A percentile compares a stretch with the other conserved stretches of the same genome.
These are phyloP conservation scores for Orthosia gothica DNA, from an alignment of 2,888 invertebrate genomes.

Conservation along the genomic window DNA sequence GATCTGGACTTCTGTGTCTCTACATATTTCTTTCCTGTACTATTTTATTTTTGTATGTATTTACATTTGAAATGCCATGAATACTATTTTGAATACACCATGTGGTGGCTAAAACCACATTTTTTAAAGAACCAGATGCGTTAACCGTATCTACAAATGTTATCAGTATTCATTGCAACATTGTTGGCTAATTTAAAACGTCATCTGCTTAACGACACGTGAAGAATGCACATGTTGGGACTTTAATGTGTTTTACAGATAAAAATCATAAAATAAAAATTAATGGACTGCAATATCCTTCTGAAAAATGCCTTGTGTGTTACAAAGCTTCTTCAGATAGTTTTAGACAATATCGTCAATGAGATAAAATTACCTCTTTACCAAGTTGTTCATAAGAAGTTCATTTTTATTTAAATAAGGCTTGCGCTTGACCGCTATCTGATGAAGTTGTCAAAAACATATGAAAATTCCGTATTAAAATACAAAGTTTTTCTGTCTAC, in stretches of 20 bases:
- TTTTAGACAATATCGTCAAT: background rate
- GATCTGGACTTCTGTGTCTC: too few relatives aligned
- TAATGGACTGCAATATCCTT: background rate
- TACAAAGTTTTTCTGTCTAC: background rate
- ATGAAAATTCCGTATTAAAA: background rate
- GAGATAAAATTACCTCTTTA: too few relatives aligned
- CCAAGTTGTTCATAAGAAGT: too few relatives aligned
- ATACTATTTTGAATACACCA: too few relatives aligned
- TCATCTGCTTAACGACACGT: background rate
- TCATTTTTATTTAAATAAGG: too few relatives aligned
- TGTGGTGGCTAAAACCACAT: too few relatives aligned
- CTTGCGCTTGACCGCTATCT: too few relatives aligned
- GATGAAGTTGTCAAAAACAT: background rate
- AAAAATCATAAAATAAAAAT: constrained; percentile 2
- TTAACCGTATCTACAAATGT: background rate
- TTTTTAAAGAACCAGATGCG: background rate
- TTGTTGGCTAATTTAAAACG: background rate
- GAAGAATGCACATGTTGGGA: background rate
- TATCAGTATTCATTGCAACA: background rate
- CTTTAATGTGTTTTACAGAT: background rate
- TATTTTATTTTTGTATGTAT: too few relatives aligned
- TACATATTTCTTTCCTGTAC: too few relatives aligned
- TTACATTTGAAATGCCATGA: too few relatives aligned
- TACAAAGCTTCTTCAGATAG: background rate
- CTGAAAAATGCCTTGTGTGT: background rate